Base-by-base conservation (phyloP, 2,113 vertebrate species). In the Chaetodon auriga region DNA sequence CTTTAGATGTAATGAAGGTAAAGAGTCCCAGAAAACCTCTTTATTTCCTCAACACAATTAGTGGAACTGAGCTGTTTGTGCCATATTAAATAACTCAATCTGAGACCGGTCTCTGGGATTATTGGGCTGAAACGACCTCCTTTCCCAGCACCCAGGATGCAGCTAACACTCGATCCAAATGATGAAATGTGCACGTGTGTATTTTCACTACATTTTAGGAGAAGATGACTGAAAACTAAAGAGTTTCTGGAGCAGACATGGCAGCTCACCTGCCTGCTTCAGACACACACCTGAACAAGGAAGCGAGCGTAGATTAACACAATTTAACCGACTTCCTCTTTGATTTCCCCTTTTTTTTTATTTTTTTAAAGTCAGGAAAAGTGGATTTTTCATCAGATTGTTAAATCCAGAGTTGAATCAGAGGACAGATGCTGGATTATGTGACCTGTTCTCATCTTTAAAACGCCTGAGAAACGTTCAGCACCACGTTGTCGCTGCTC, bases 211-310 rank as follows among this genome's bases (percentile, higher is more conserved):
- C 30, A 54, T 13, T 69, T 55, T 16, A 54, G 35, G 15, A 48
- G 36, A 61, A 63, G 21, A 62, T 18, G 49, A 65, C 65, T 80
- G 78, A 81, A 84, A 63, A 54, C 18, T 0, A 6, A 6, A 13
- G 35, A 23, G 55, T 16, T 43, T 55, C 43, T 46, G 72, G 19
- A 68, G 66, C 49, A 53, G 30, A 4, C 7, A 0, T 25, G 16
- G 35, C 30, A 30, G 30, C 30, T 30, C 30, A 3, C 30, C 30
- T 30, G 30, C 30, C 30, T 30, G 30, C 30, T 30, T 30, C 30
- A 30, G 30, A 30, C 1, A 30, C 30, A 30, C 30, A 30, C 30
- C 30, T 30, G 30, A 30, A 30, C 30, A 30, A 30, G 30, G 30
- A 30, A 30, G 30, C 3, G 6, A 16, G 21, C 64, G 0, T 2